Evolutionary conservation across 1,140 invertebrate species (phyloP).

Genomic region (Pentalonia nigronervosa): DNA sequence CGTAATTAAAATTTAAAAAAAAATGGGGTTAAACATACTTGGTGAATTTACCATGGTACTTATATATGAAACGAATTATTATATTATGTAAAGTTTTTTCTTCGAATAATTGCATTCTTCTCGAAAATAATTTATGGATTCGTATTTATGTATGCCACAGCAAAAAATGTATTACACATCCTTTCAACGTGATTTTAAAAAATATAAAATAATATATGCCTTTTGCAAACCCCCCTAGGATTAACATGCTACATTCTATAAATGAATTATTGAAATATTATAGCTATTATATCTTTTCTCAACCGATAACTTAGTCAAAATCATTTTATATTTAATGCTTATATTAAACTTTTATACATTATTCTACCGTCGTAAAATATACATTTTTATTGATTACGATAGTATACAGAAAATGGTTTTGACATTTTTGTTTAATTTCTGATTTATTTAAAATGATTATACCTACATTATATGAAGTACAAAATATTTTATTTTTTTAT

Average conservation of each 20-base stretch:
- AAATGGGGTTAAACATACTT: neutral
- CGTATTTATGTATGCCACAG: neutral
- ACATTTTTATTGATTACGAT: neutral
- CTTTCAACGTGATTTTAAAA: neutral
- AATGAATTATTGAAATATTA: conserved; percentile 30
- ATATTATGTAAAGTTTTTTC: neutral
- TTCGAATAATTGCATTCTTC: neutral
- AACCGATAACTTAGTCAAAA: neutral
- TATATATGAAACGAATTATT: neutral
- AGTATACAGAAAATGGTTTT: neutral
- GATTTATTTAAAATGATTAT: neutral
- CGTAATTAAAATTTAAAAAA: neutral
- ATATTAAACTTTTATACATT: neutral
- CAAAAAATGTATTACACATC: neutral
- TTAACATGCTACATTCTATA: neutral
- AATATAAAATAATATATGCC: neutral
- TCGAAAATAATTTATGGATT: neutral
- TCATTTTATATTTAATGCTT: conserved; percentile 16
- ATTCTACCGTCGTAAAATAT: neutral
- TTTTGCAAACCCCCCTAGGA: neutral
- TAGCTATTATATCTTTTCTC: neutral
- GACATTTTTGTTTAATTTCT: neutral
- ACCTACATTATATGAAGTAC: neutral
- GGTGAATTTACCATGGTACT: neutral
- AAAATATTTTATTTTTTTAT: too few species aligned